phyloP scores from a whole-genome alignment of 2,888 invertebrate genomes.

The Agonum fuliginosum region DNA sequence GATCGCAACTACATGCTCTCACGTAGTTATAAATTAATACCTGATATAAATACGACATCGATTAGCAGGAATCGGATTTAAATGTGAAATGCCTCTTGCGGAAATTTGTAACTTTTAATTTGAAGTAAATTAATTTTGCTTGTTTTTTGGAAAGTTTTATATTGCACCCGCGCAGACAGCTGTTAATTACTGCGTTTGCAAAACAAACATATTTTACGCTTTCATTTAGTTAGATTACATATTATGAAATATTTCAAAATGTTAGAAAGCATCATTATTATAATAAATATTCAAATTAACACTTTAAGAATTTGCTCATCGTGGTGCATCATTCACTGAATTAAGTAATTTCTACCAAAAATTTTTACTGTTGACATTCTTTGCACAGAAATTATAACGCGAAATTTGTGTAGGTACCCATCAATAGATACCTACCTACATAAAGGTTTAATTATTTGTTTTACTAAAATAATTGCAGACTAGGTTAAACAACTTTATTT shows the following conservation, averaged over 20 bases:
- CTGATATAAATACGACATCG: slow-evolving; percentile 4
- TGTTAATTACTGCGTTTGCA: slow-evolving; percentile 39
- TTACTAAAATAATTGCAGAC: too few species aligned
- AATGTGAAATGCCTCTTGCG: not conserved
- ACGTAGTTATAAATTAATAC: not conserved
- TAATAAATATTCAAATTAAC: slow-evolving; percentile 37
- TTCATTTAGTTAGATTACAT: slow-evolving; percentile 42
- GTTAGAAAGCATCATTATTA: slow-evolving; percentile 50
- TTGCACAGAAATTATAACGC: slow-evolving; percentile 12
- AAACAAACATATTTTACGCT: slow-evolving; percentile 52
- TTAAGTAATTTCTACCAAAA: not conserved
- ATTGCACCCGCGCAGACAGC: slow-evolving; percentile 4
- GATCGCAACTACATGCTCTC: slow-evolving; percentile 19
- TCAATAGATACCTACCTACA: too few species aligned
- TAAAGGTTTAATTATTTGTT: too few species aligned
- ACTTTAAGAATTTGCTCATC: not conserved
- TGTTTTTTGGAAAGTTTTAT: slow-evolving; percentile 47
- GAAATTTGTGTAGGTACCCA: too few species aligned
- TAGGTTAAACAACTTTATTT: too few species aligned
- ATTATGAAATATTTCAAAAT: slow-evolving; percentile 56
- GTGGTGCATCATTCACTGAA: slow-evolving; percentile 3
- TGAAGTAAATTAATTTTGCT: slow-evolving; percentile 11
- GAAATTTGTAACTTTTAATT: slow-evolving; percentile 1
- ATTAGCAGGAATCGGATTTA: not conserved
- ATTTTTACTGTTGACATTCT: slow-evolving; percentile 11